phyloP scores from a whole-genome alignment of 1,140 invertebrate species.

The Dreissena polymorpha region DNA sequence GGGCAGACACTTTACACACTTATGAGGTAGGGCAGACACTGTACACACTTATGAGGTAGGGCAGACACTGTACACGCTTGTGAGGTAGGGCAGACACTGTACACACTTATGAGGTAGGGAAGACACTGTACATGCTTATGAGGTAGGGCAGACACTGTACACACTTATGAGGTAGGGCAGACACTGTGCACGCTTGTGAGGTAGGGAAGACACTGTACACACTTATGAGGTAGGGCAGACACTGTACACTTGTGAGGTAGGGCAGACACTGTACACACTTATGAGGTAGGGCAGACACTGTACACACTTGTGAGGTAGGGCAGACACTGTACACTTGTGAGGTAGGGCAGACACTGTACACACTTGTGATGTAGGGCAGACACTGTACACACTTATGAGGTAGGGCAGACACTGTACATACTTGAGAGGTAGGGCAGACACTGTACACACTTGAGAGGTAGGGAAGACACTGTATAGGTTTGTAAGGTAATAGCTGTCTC shows the following conservation, averaged over 20 bases:
- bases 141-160: slow-evolving; percentile 94
- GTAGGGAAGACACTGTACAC: slow-evolving; percentile 92
- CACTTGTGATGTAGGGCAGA: slow-evolving; percentile 98
- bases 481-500: slow-evolving; percentile 85
- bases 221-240: too few relatives aligned
- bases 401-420: slow-evolving; percentile 93
- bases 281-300: slow-evolving; percentile 95
- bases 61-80: slow-evolving; percentile 93
- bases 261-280: slow-evolving; percentile 94
- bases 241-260: slow-evolving; percentile 86
- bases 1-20: slow-evolving; percentile 93
- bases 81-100: slow-evolving; percentile 91
- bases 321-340: too few relatives aligned
- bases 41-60: slow-evolving; percentile 96
- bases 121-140: slow-evolving; percentile 94
- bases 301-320: slow-evolving; percentile 97
- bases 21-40: slow-evolving; percentile 96
- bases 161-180: slow-evolving; percentile 97
- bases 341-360: slow-evolving; percentile 92
- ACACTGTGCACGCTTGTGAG: too few relatives aligned
- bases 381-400: slow-evolving; percentile 94
- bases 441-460: too few relatives aligned
- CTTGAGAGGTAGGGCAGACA: too few relatives aligned
- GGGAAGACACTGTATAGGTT: slow-evolving; percentile 93
- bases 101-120: slow-evolving; percentile 96